Evolutionary conservation across 2,113 vertebrate genomes (phyloP).

Genomic region (Lonchura striata): DNA sequence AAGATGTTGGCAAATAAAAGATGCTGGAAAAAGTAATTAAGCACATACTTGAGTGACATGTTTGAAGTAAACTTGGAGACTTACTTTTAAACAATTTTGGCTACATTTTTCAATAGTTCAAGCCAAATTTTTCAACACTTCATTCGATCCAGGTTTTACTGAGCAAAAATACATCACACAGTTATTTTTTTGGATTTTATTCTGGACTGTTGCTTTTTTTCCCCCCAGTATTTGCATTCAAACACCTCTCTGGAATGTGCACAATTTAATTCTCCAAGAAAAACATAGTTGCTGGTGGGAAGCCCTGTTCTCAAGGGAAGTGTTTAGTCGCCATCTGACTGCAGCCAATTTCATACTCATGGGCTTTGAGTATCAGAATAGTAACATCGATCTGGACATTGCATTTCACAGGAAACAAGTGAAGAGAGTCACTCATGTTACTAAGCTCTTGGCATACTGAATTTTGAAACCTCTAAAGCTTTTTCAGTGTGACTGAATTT

Average conservation of each 20-base stretch:
- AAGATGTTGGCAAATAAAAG: not conserved
- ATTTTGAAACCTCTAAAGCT: not conserved
- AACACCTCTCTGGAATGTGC: conserved; percentile 14
- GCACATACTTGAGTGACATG: not conserved
- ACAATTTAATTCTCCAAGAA: not conserved
- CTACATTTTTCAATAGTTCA: not conserved
- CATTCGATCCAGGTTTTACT: rapidly evolving
- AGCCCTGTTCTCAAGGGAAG: not conserved
- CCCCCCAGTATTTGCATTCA: not conserved
- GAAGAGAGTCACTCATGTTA: not conserved
- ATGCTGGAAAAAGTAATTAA: conserved; percentile 18
- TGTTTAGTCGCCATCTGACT: not conserved
- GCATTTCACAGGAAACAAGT: not conserved
- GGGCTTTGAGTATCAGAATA: not conserved
- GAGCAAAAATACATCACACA: not conserved
- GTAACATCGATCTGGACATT: not conserved
- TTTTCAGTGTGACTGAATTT: not conserved
- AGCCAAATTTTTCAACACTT: conserved; percentile 5
- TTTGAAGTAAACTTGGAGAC: conserved; percentile 10
- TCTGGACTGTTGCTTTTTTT: not conserved
- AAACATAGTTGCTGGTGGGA: not conserved
- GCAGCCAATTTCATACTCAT: not conserved
- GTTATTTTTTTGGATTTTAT: not conserved
- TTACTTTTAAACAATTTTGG: conserved; percentile 12
- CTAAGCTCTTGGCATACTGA: not conserved